Evolutionary conservation across 23 tunicate species (phyloP).

Genomic region (Ciona savignyi): DNA sequence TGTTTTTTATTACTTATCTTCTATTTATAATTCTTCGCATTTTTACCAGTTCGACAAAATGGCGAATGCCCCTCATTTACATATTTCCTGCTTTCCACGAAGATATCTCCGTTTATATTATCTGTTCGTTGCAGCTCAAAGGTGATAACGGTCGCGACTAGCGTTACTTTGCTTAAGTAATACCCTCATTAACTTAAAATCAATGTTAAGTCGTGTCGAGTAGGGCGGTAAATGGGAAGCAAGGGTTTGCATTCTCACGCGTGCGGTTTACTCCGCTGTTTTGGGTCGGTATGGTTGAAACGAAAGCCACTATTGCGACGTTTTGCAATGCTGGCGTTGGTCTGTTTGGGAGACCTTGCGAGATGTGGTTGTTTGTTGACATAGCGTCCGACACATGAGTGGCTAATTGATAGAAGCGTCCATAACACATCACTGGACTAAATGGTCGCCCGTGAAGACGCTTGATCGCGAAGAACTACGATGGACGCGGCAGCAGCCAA

Average conservation of each 20-base stretch:
- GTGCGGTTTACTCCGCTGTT: conserved; percentile 2
- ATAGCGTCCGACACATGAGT: neutral
- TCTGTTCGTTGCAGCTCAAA: too few species aligned
- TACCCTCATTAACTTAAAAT: neutral
- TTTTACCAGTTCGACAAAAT: too few species aligned
- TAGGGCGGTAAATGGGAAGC: neutral
- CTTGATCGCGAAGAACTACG: too few species aligned
- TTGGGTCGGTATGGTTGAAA: neutral
- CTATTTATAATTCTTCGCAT: too few species aligned
- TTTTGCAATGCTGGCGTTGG: neutral
- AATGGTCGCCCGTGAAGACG: too few species aligned
- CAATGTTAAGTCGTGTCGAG: neutral
- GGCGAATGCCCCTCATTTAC: too few species aligned
- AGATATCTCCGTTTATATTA: too few species aligned
- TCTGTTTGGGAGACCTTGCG: too few species aligned
- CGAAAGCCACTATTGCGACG: neutral
- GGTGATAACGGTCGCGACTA: neutral
- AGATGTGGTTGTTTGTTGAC: neutral
- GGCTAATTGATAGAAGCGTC: neutral
- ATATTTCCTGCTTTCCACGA: too few species aligned
- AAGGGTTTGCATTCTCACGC: neutral
- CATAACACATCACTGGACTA: neutral
- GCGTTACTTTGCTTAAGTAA: neutral
- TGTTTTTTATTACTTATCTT: too few species aligned
- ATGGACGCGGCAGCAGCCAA: too few species aligned